Evolutionary conservation across 2,797 vertebrate species (phyloP).

Genomic region (Peromyscus melanophrys): DNA sequence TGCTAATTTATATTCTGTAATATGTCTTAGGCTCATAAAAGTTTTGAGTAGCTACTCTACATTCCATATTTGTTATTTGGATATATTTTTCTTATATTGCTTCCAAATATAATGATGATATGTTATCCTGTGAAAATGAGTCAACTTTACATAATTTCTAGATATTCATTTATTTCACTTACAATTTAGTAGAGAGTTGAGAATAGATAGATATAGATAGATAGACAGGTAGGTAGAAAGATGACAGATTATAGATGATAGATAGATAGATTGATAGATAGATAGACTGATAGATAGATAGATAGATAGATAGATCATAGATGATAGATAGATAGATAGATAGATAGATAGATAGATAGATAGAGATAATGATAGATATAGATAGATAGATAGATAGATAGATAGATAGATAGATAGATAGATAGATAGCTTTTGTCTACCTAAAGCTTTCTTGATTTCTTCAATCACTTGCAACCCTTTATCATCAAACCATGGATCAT

Average conservation of each 20-base stretch:
- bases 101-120: not conserved
- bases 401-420: not conserved
- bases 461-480: too few species aligned
- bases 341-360: not conserved
- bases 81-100: not conserved
- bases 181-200: too few species aligned
- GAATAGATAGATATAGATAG: too few species aligned
- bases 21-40: not conserved
- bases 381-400: not conserved
- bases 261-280: too few species aligned
- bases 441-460: too few species aligned
- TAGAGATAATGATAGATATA: not conserved
- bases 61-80: not conserved
- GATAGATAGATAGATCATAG: not conserved
- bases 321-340: not conserved
- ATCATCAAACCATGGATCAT: too few species aligned
- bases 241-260: too few species aligned
- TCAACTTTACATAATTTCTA: not conserved
- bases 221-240: too few species aligned
- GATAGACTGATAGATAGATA: too few species aligned
- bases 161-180: not conserved
- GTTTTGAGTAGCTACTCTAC: not conserved
- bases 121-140: not conserved
- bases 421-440: not conserved
- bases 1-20: not conserved